These are phyloP conservation scores for Anagrus nilaparvatae DNA, from an alignment of 1,140 invertebrate species.

Conservation along the genomic window DNA sequence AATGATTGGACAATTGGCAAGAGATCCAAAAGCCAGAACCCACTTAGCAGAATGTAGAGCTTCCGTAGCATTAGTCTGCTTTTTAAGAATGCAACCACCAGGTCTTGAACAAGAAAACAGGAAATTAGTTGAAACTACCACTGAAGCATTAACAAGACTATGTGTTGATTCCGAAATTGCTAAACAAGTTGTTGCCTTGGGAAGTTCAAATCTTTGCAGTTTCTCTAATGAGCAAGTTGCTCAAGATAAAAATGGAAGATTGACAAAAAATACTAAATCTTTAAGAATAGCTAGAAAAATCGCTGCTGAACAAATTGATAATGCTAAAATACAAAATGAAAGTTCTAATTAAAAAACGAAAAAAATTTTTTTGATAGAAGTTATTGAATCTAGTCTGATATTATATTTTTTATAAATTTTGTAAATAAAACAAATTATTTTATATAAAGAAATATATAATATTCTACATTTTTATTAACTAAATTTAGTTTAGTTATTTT, in stretches of 20 bases:
- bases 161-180: constrained; percentile 64
- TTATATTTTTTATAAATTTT: constrained; percentile 45
- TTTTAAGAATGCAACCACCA: constrained; percentile 58
- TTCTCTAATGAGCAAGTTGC: constrained; percentile 46
- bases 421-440: constrained; percentile 9
- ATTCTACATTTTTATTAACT: too few species aligned
- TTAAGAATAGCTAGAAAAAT: constrained; percentile 44
- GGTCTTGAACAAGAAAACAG: constrained; percentile 56
- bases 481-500: too few species aligned
- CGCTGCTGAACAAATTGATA: constrained; percentile 42
- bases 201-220: constrained; percentile 61
- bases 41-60: constrained; percentile 51
- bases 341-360: too few species aligned
- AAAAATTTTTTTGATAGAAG: too few species aligned
- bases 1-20: constrained; percentile 69
- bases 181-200: constrained; percentile 60
- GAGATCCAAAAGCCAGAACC: constrained; percentile 49
- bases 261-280: constrained; percentile 42
- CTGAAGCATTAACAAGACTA: constrained; percentile 73
- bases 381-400: constrained; percentile 39
- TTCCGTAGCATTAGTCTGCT: constrained; percentile 63
- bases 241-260: constrained; percentile 39
- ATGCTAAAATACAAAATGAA: constrained; percentile 60
- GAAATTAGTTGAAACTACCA: constrained; percentile 70
- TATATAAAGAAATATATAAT: constrained; percentile 14